A percentile compares a stretch with the other conserved stretches of the same genome.
Conservation (phyloP, 1,140 invertebrate species). For the Dufourea novaeangliae region DNA sequence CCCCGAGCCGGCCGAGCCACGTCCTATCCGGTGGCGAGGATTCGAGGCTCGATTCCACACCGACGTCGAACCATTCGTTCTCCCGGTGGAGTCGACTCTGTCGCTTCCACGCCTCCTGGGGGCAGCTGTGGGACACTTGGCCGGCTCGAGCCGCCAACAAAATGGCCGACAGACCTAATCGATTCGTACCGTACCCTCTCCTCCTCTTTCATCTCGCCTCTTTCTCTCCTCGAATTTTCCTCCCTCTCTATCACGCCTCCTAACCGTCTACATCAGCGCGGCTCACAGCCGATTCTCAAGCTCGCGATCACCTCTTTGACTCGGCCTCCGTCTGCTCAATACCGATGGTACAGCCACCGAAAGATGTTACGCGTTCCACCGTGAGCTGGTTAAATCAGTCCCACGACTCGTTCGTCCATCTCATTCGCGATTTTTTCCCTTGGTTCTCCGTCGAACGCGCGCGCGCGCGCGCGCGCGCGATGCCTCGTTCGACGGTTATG, state of each 20-base stretch:
- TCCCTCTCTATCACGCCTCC: neutral
- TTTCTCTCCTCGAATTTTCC: neutral
- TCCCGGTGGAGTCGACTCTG: conserved; percentile 59
- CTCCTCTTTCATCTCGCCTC: conserved; percentile 6
- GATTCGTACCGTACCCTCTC: conserved; percentile 66
- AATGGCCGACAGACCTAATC: conserved; percentile 77
- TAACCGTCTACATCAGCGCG: neutral
- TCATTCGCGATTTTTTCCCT: neutral
- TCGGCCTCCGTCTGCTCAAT: neutral
- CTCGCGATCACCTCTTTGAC: conserved; percentile 37
- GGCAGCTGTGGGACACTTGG: conserved; percentile 35
- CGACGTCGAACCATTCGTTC: conserved; percentile 56
- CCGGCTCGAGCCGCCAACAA: conserved; percentile 72
- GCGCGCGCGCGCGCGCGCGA: neutral
- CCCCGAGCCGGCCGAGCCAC: neutral
- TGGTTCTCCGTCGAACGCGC: conserved; percentile 18
- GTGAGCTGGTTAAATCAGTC: neutral
- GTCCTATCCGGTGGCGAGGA: conserved; percentile 58
- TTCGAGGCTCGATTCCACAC: conserved; percentile 42
- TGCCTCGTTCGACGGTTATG: conserved; percentile 13
- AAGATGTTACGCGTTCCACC: neutral
- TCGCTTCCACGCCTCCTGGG: conserved; percentile 70
- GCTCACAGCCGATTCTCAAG: conserved; percentile 30
- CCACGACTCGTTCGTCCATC: no score
- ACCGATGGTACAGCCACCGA: neutral